Evolutionary conservation across 2,113 vertebrate genomes (phyloP), one percentile per base, ranked within the genome.

Genomic region (Hyla sarda): DNA sequence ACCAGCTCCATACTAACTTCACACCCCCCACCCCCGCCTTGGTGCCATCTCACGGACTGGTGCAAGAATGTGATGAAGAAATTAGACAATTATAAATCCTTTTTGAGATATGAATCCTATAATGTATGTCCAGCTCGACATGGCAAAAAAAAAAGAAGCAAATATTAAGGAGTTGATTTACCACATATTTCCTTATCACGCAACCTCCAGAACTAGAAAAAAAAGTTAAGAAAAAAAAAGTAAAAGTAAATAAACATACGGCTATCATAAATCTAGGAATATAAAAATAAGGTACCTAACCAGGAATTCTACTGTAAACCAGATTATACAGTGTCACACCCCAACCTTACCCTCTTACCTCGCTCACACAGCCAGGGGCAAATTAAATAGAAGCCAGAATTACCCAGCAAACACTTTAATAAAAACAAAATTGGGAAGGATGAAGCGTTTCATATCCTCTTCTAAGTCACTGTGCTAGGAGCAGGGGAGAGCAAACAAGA

Each of bases 401-500:
- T 87, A 87, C 81, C 32, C 78, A 14, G 77, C 67, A 87, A 82
- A 87, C 85, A 25, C 85, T 87, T 87, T 87, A 87, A 87, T 87
- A 75, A 73, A 80, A 86, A 86, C n/a, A 54, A 83, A 85, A 82
- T 74, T 60, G 69, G 62, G 85, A 41, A 62, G 85, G 52, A 81
- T 82, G 71, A 74, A 74, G 85, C 34, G 50, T 81, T 86, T 87
- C 85, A 87, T 87, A 87, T 87, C 85, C 85, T 87, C 54, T 82
- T 74, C 85, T 69, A 87, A 82, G 77, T 77, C 78, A 10, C 67
- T 60, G 58, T 50, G 84, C 84, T 87, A 41, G n/a, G 67, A 86
- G 84, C 84, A 80, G 84, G 77, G 81, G 77, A 86, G 79, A 87
- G 85, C 78, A 87, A 87, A 87, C 85, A 73, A 87, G 85, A 87